Conservation (phyloP, 2,113 vertebrate species). For the Cacatua alba region DNA sequence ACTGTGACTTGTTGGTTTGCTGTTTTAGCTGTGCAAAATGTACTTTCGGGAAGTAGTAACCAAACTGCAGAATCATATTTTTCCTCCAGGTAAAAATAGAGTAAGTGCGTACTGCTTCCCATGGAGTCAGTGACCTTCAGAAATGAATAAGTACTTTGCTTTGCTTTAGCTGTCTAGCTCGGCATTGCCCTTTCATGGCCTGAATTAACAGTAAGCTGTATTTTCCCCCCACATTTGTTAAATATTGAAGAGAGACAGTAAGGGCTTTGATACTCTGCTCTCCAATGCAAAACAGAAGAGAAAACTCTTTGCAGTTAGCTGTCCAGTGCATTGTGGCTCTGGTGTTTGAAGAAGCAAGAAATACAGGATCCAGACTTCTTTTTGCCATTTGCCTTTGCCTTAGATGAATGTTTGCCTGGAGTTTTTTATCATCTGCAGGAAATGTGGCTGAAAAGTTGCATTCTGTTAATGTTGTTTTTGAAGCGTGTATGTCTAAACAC, state of each 20-base stretch:
- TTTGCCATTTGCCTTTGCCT: neutral
- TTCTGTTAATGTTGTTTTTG: neutral
- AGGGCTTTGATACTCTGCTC: neutral
- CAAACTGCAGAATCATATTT: constrained; percentile 60
- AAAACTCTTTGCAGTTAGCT: neutral
- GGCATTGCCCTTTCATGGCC: neutral
- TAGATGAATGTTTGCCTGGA: neutral
- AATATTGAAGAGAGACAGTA: neutral
- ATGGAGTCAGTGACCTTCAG: constrained; percentile 60
- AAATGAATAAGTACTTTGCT: constrained; percentile 17
- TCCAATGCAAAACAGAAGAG: neutral
- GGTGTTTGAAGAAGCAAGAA: neutral
- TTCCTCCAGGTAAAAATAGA: neutral
- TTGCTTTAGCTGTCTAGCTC: neutral
- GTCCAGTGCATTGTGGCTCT: neutral
- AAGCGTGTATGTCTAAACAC: neutral
- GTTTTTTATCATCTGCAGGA: neutral
- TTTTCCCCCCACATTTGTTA: neutral
- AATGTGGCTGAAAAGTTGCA: neutral
- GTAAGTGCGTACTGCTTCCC: neutral
- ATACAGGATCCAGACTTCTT: neutral
- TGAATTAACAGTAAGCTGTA: neutral
- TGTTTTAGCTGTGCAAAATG: neutral
- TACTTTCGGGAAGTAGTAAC: neutral
- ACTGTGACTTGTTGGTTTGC: neutral